Evolutionary conservation across 2,888 invertebrate species (phyloP).

Genomic region (Mimachlamys varia): DNA sequence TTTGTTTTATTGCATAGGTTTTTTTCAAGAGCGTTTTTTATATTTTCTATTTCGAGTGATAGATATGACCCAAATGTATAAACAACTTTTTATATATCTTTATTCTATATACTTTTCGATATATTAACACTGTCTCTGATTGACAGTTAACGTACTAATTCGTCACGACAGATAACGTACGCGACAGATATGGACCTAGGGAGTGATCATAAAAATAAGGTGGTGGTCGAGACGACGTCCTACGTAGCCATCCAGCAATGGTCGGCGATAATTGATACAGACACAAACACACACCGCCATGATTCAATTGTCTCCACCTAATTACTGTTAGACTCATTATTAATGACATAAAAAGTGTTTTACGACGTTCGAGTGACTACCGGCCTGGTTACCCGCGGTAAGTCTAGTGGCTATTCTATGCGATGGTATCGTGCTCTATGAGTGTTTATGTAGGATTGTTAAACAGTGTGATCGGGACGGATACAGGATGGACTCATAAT

Average conservation of each 20-base stretch:
- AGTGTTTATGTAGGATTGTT: neutral
- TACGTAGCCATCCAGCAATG: neutral
- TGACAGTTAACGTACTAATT: neutral
- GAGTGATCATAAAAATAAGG: neutral
- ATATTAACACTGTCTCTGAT: neutral
- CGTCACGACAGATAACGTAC: neutral
- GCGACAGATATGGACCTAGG: neutral
- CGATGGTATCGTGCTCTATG: neutral
- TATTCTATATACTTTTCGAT: neutral
- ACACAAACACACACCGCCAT: neutral
- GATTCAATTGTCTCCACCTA: neutral
- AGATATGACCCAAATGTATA: too few species aligned
- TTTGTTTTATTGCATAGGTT: too few species aligned
- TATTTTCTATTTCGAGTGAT: too few species aligned
- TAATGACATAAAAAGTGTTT: neutral
- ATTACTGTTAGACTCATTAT: neutral
- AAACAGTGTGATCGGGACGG: neutral
- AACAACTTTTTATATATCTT: too few species aligned
- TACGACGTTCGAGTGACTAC: constrained; percentile 14
- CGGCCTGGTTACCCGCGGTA: neutral
- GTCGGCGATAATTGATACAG: neutral
- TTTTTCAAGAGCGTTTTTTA: too few species aligned
- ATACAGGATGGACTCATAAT: neutral
- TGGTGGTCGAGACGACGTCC: neutral
- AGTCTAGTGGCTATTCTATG: neutral